Evolutionary conservation across 1,140 invertebrate genomes (phyloP).

Genomic region (Calycopis cecrops): DNA sequence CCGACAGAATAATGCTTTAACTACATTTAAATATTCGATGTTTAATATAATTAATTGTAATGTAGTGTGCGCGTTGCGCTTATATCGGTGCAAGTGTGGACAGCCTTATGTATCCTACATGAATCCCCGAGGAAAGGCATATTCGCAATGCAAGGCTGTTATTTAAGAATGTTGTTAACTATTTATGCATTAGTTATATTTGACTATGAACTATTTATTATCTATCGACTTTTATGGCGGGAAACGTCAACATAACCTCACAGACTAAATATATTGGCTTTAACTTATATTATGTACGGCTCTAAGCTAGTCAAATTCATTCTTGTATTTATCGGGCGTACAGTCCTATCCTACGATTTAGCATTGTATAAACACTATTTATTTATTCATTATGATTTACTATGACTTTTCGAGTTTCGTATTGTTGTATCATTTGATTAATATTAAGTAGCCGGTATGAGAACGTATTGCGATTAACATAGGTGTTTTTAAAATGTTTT

Average conservation of each 20-base stretch:
- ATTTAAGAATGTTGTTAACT: conserved; percentile 64
- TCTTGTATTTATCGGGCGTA: conserved; percentile 52
- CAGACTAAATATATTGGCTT: conserved; percentile 72
- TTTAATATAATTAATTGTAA: conserved; percentile 59
- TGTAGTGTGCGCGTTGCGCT: conserved; percentile 41
- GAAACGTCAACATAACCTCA: conserved; percentile 61
- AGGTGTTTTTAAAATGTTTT: conserved; percentile 24
- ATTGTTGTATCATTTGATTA: conserved; percentile 58
- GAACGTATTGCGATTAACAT: conserved; percentile 45
- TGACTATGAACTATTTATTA: conserved; percentile 46
- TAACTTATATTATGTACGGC: conserved; percentile 69
- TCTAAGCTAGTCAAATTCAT: conserved; percentile 70
- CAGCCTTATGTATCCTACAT: conserved; percentile 12
- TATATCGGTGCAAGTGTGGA: conserved; percentile 14
- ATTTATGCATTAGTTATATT: conserved; percentile 65
- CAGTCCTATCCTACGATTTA: conserved; percentile 51
- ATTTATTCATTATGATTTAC: conserved; percentile 63
- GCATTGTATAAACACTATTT: conserved; percentile 52
- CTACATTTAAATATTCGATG: conserved; percentile 67
- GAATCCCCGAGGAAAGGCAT: conserved; percentile 16
- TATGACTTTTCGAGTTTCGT: conserved; percentile 69
- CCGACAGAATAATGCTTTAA: conserved; percentile 69
- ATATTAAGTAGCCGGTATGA: conserved; percentile 46
- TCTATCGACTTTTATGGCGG: conserved; percentile 60
- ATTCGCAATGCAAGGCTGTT: conserved; percentile 48